Percentiles rank a stretch among this genome's conserved stretches.
Evolutionary conservation across 2,797 vertebrate genomes (phyloP).

Genomic region (Gymnoscopelus braueri): DNA sequence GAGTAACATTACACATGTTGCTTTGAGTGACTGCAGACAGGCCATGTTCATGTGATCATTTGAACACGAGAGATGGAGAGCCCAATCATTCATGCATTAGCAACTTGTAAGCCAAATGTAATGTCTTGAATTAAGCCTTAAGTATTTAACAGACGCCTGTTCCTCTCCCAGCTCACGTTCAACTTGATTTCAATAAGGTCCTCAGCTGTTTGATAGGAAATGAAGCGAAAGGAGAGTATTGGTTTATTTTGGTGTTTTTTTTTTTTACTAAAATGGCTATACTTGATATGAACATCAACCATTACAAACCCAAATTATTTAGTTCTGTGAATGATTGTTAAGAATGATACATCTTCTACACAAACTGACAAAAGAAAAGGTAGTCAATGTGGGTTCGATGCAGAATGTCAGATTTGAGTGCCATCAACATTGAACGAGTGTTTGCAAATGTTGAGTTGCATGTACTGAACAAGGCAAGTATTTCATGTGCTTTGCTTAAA

Average conservation of each 20-base stretch:
- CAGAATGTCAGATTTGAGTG: slow-evolving; percentile 45
- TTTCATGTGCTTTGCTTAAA: slow-evolving; percentile 37
- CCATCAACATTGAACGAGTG: slow-evolving; percentile 37
- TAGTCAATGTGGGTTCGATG: slow-evolving; percentile 15
- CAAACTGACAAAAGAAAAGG: slow-evolving; percentile 26
- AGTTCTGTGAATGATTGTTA: slow-evolving; percentile 3
- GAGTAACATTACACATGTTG: slow-evolving; percentile 45
- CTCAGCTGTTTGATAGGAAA: slow-evolving; percentile 40
- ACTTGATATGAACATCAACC: slow-evolving; percentile 62
- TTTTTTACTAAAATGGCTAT: slow-evolving; percentile 51
- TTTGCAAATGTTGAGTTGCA: slow-evolving; percentile 32
- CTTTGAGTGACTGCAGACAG: slow-evolving; percentile 51
- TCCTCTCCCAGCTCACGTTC: slow-evolving; percentile 43
- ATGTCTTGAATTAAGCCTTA: slow-evolving; percentile 73
- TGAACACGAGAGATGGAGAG: slow-evolving; percentile 26
- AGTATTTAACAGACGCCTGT: slow-evolving; percentile 63
- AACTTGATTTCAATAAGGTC: slow-evolving; percentile 43
- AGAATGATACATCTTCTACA: slow-evolving; percentile 37
- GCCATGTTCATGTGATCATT: slow-evolving; percentile 48
- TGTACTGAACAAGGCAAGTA: slow-evolving; percentile 36
- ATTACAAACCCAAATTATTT: slow-evolving; percentile 47
- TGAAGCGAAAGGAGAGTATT: slow-evolving; percentile 52
- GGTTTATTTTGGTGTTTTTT: slow-evolving; percentile 46
- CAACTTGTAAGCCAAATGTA: slow-evolving; percentile 46
- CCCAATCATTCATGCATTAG: slow-evolving; percentile 41